A percentile compares a stretch with the other conserved stretches of the same genome.
These are phyloP conservation scores for Drosophila orosa DNA, from an alignment of 1,140 invertebrate genomes.

Conservation along the genomic window DNA sequence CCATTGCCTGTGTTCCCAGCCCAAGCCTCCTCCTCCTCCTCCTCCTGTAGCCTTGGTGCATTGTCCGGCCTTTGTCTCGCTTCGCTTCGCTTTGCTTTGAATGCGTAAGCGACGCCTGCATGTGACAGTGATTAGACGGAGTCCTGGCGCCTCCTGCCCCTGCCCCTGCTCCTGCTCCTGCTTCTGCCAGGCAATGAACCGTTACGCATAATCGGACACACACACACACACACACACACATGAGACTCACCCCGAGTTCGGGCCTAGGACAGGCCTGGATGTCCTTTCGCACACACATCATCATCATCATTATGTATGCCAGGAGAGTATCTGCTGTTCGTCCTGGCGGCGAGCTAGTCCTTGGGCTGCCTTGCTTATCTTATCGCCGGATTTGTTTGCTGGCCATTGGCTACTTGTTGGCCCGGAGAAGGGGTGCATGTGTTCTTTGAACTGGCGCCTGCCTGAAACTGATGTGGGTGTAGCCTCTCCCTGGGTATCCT, in stretches of 20 bases:
- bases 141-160: conserved; percentile 47
- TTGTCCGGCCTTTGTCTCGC: conserved; percentile 65
- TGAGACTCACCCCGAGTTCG: neutral
- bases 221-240: conserved; percentile 5
- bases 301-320: neutral
- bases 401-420: conserved; percentile 68
- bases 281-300: neutral
- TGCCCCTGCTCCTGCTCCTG: conserved; percentile 3
- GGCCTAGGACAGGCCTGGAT: conserved; percentile 10
- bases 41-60: conserved; percentile 16
- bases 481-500: neutral
- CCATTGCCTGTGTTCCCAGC: too few species aligned
- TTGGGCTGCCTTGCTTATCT: conserved; percentile 25
- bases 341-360: neutral
- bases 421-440: conserved; percentile 15
- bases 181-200: conserved; percentile 63
- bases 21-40: conserved; percentile 2
- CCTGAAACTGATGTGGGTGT: conserved; percentile 73
- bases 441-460: conserved; percentile 61
- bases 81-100: conserved; percentile 60
- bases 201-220: conserved; percentile 64
- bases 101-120: conserved; percentile 77
- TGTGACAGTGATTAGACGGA: conserved; percentile 83
- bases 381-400: conserved; percentile 20
- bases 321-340: conserved; percentile 15